A percentile compares a stretch with the other conserved stretches of the same genome.
Evolutionary conservation across 1,140 invertebrate genomes (phyloP).

Genomic region (Habropoda laboriosa): DNA sequence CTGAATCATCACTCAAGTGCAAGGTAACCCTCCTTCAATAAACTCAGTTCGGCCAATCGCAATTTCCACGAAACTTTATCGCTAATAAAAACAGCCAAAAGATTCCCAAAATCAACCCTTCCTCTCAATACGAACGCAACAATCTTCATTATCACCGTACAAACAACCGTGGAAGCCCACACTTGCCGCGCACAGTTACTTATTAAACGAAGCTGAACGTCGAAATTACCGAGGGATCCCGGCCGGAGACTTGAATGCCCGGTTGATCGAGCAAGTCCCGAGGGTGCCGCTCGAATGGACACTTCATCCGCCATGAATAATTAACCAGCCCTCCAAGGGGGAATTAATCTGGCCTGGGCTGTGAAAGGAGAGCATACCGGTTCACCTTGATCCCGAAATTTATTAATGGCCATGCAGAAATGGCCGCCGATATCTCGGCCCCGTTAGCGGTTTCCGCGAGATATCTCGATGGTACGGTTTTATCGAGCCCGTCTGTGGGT

Average conservation of each 20-base stretch:
- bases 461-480: constrained; percentile 26
- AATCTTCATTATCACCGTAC: no score
- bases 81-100: no score
- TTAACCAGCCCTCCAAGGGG: constrained; percentile 23
- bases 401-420: constrained; percentile 50
- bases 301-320: constrained; percentile 45
- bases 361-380: constrained; percentile 50
- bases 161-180: no score
- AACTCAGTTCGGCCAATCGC: no score
- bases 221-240: not conserved
- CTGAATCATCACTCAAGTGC: no score
- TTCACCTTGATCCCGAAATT: constrained; percentile 64
- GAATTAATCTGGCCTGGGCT: constrained; percentile 55
- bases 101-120: no score
- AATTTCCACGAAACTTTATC: no score
- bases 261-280: not conserved
- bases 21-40: no score
- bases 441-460: not conserved
- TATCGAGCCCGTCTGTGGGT: constrained; percentile 2
- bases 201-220: no score
- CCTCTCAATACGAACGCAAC: no score
- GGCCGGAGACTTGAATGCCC: not conserved
- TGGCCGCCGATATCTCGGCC: not conserved
- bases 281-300: not conserved
- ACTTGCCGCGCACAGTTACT: no score